phyloP scores from a whole-genome alignment of 2,888 invertebrate genomes.

The Cephus rjabovi region DNA sequence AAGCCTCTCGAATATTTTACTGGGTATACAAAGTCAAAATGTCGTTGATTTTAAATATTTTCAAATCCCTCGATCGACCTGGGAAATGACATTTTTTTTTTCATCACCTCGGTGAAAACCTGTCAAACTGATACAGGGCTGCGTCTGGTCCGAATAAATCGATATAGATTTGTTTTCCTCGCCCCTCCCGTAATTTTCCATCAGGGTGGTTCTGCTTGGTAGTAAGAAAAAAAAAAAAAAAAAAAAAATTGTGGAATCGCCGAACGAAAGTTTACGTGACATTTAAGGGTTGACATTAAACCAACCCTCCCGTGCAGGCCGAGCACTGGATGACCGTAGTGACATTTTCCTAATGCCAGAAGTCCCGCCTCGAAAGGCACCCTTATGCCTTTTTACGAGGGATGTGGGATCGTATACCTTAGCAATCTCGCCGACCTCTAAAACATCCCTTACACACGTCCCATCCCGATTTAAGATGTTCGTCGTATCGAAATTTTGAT shows the following conservation, averaged over 20 bases:
- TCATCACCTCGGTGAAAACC: not conserved
- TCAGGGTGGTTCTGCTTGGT: constrained; percentile 17
- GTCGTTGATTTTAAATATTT: not conserved
- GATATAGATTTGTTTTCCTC: not conserved
- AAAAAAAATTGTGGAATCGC: constrained; percentile 15
- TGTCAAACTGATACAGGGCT: not conserved
- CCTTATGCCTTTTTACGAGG: constrained; percentile 45
- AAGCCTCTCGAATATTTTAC: not conserved
- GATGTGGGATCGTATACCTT: not conserved
- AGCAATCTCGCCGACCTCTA: not conserved
- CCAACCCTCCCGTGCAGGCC: constrained; percentile 16
- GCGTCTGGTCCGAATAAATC: not conserved
- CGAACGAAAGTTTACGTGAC: constrained; percentile 53
- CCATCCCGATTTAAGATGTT: not conserved
- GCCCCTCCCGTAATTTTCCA: not conserved
- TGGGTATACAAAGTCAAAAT: not conserved
- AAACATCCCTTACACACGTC: not conserved
- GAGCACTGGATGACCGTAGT: constrained; percentile 31
- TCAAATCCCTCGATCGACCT: too few species aligned
- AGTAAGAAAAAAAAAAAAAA: constrained; percentile 35
- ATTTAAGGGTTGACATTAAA: constrained; percentile 63
- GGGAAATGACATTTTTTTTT: not conserved
- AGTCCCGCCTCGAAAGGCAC: constrained; percentile 47
- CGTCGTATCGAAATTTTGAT: not conserved
- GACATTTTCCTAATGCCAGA: constrained; percentile 62